These are phyloP conservation scores for Loxodonta africana DNA, from an alignment of 2,113 vertebrate species.

Conservation along the genomic window DNA sequence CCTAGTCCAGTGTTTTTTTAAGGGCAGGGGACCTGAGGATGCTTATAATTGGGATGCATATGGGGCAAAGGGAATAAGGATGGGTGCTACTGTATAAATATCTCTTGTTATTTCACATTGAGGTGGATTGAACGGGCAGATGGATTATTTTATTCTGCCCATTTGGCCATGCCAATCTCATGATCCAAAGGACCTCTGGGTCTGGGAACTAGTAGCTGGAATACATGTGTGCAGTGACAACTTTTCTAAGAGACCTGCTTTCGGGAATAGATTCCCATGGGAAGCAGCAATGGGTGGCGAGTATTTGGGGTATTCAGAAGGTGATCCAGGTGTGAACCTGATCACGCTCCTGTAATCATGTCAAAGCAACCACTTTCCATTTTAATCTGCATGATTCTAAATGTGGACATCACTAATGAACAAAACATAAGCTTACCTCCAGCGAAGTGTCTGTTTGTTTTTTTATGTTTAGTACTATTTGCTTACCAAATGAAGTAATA, in stretches of 20 bases:
- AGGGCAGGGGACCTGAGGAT: background rate
- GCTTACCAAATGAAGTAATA: background rate
- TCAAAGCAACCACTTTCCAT: background rate
- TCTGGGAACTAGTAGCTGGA: background rate
- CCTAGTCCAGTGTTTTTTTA: background rate
- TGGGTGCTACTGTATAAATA: fast-evolving
- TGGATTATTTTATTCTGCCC: background rate
- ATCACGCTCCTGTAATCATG: background rate
- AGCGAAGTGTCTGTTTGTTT: background rate
- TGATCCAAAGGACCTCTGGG: background rate
- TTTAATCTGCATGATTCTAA: background rate
- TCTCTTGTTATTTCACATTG: background rate
- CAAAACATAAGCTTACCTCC: background rate
- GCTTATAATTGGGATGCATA: background rate
- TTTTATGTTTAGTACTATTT: background rate
- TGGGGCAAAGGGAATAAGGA: background rate
- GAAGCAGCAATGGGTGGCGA: background rate
- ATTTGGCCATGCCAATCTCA: background rate
- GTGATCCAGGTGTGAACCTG: background rate
- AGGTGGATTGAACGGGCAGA: background rate
- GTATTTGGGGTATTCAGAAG: background rate
- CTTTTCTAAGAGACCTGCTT: background rate
- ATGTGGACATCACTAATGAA: background rate
- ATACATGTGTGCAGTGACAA: background rate
- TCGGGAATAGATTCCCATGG: background rate